These are phyloP conservation scores for Alviniconcha marisindica DNA, from an alignment of 1,140 invertebrate genomes.

Conservation along the genomic window DNA sequence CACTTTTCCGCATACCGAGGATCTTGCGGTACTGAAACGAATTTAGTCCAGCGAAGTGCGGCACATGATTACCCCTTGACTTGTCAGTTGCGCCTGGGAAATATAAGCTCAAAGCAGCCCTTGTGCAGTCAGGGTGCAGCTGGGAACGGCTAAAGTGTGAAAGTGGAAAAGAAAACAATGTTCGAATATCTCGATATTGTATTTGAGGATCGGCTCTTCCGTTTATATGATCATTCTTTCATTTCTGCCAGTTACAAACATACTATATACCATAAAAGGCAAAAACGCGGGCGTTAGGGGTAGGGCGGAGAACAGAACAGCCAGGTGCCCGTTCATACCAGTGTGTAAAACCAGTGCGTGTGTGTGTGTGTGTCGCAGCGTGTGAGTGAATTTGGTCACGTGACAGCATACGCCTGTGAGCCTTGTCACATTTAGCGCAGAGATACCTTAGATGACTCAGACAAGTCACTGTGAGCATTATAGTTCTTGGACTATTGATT, in stretches of 20 bases:
- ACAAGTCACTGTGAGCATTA: slow-evolving; percentile 19
- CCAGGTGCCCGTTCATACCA: slow-evolving; percentile 38
- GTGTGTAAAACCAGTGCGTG: background rate
- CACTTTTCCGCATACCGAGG: background rate
- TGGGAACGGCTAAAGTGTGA: too few relatives aligned
- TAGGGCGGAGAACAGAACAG: slow-evolving; percentile 39
- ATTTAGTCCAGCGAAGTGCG: too few relatives aligned
- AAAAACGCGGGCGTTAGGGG: background rate
- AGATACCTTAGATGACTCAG: slow-evolving; percentile 36
- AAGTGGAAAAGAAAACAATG: too few relatives aligned
- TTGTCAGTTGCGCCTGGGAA: too few relatives aligned
- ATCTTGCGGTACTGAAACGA: too few relatives aligned
- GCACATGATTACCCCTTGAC: too few relatives aligned
- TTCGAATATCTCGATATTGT: too few relatives aligned
- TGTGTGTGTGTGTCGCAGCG: slow-evolving; percentile 25
- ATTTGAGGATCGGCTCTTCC: slow-evolving; percentile 10
- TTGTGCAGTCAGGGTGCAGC: too few relatives aligned
- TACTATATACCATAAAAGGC: slow-evolving; percentile 31
- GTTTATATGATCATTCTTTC: slow-evolving; percentile 1
- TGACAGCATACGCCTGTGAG: slow-evolving; percentile 31
- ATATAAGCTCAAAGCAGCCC: too few relatives aligned
- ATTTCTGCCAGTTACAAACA: background rate
- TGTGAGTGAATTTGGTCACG: slow-evolving; percentile 42
- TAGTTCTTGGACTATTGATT: slow-evolving; percentile 11
- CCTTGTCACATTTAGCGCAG: slow-evolving; percentile 39